These are phyloP conservation scores for Acanthococcus lagerstroemiae DNA, from an alignment of 2,888 invertebrate species.

Conservation along the genomic window DNA sequence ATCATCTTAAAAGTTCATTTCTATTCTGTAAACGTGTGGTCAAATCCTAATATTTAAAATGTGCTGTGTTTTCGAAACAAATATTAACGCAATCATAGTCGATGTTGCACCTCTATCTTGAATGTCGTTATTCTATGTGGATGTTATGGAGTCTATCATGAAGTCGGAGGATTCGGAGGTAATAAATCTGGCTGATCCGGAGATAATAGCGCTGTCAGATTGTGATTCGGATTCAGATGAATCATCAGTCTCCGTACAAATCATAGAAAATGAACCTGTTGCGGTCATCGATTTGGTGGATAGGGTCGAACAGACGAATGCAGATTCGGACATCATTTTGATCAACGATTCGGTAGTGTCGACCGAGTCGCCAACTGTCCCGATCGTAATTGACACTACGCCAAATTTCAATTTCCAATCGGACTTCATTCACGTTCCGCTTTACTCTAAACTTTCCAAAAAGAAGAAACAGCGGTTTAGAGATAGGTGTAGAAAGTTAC, in stretches of 20 bases:
- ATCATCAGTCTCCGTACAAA: background rate
- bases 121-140: too few species aligned
- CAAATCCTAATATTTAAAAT: too few species aligned
- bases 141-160: too few species aligned
- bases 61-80: too few species aligned
- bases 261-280: background rate
- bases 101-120: too few species aligned
- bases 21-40: too few species aligned
- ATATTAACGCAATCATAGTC: too few species aligned
- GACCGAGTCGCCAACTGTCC: background rate
- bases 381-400: background rate
- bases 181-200: background rate
- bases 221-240: constrained; percentile 7
- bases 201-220: constrained; percentile 7
- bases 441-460: background rate
- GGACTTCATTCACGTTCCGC: too few species aligned
- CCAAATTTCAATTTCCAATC: too few species aligned
- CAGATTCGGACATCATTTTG: background rate
- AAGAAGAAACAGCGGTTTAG: background rate
- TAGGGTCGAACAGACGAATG: background rate
- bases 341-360: background rate
- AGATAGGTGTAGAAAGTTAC: background rate
- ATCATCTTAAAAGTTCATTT: too few species aligned
- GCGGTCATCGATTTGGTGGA: constrained; percentile 6
- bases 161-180: too few species aligned